Evolutionary conservation across 2,797 vertebrate species (phyloP).

Genomic region (Crocidura indochinensis): DNA sequence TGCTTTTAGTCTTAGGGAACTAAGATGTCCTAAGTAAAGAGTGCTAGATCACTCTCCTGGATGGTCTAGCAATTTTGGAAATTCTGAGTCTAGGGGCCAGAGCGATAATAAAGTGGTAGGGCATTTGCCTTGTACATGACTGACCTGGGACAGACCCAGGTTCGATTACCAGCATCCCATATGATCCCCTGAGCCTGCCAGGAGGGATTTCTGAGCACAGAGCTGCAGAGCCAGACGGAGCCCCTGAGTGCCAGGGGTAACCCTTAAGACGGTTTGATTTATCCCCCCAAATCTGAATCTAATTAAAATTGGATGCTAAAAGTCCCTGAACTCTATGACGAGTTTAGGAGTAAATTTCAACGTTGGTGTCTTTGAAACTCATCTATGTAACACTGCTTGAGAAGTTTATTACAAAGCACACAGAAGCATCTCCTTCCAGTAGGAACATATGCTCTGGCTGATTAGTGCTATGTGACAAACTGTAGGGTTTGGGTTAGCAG

Average conservation of each 20-base stretch:
- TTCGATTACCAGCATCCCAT: no score
- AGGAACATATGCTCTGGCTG: background rate
- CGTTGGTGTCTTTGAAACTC: background rate
- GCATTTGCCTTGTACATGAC: no score
- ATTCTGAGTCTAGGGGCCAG: no score
- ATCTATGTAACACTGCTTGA: background rate
- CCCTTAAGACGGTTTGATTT: no score
- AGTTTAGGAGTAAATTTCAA: constrained; percentile 16
- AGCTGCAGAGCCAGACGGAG: no score
- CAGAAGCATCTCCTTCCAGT: background rate
- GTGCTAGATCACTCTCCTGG: background rate
- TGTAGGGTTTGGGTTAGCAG: background rate
- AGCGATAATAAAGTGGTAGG: no score
- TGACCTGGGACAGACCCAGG: no score
- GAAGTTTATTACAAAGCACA: background rate
- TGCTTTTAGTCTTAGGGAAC: background rate
- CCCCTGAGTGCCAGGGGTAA: no score
- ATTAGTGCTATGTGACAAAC: background rate
- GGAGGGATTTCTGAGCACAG: no score
- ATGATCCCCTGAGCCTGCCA: no score
- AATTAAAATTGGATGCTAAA: constrained; percentile 26
- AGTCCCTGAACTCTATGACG: background rate
- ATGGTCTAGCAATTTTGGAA: background rate
- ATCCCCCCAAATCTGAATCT: background rate
- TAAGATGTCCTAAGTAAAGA: background rate